These are phyloP conservation scores for Hemicordylus capensis DNA, from an alignment of 2,113 vertebrate genomes.

Conservation along the genomic window DNA sequence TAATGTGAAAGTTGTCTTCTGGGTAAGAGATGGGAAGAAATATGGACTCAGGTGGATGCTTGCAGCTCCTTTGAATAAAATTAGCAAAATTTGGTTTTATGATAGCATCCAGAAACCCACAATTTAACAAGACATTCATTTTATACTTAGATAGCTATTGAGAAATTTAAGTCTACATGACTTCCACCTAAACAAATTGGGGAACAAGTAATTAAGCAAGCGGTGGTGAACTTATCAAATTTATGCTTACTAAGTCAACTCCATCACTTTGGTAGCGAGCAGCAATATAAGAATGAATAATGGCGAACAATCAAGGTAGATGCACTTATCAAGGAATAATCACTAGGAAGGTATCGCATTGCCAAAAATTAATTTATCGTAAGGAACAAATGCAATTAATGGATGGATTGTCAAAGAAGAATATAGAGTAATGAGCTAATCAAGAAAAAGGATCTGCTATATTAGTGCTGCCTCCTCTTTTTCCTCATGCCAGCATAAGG, in stretches of 20 bases:
- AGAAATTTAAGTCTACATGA: background rate
- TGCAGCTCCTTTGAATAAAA: background rate
- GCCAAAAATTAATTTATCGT: background rate
- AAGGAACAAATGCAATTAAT: constrained; percentile 16
- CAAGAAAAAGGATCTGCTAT: background rate
- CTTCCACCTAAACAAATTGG: background rate
- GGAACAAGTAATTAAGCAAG: constrained; percentile 8
- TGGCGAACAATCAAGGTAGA: background rate
- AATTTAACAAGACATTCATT: background rate
- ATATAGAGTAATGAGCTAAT: background rate
- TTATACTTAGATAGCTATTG: background rate
- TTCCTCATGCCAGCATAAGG: too few relatives aligned
- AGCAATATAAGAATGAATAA: constrained; percentile 15
- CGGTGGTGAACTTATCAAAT: constrained; percentile 5
- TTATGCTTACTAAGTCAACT: background rate
- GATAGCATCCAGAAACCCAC: background rate
- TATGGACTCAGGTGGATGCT: background rate
- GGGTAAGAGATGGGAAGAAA: background rate
- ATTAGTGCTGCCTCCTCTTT: background rate
- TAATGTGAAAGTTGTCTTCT: background rate
- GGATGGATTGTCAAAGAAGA: background rate
- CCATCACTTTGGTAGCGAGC: background rate
- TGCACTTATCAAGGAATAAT: constrained; percentile 8
- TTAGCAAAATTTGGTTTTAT: background rate
- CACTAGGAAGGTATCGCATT: background rate